phyloP scores from a whole-genome alignment of 2,888 invertebrate genomes.

The Melinaea marsaeus region DNA sequence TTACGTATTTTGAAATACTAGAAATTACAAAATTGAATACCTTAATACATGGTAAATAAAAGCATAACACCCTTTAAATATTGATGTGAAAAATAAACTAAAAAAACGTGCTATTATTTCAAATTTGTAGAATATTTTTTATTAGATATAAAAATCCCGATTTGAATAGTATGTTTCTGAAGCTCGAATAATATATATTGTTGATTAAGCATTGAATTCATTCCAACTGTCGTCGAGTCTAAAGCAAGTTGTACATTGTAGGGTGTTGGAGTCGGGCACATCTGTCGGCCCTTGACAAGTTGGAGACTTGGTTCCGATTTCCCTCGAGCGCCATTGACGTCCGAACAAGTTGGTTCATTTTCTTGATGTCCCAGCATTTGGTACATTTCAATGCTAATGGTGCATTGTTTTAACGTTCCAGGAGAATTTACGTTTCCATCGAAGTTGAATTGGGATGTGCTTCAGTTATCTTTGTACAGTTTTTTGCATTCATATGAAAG shows the following conservation, averaged over 20 bases:
- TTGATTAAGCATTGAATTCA: slow-evolving; percentile 7
- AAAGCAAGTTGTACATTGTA: slow-evolving; percentile 1
- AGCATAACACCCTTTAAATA: too few relatives aligned
- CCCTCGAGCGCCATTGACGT: slow-evolving; percentile 17
- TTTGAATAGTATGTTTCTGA: slow-evolving; percentile 1
- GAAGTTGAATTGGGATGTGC: background rate
- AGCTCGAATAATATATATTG: background rate
- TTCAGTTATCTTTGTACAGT: background rate
- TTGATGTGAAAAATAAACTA: too few relatives aligned
- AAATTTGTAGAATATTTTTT: background rate
- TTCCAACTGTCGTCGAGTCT: slow-evolving; percentile 2
- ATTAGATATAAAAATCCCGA: background rate
- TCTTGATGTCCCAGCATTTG: slow-evolving; percentile 1
- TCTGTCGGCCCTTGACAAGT: slow-evolving; percentile 25
- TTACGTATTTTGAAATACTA: too few relatives aligned
- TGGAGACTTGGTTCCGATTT: slow-evolving; percentile 17
- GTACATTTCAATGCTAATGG: slow-evolving; percentile 4
- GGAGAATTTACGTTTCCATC: background rate
- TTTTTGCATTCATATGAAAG: background rate
- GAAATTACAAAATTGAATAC: too few relatives aligned
- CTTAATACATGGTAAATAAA: too few relatives aligned
- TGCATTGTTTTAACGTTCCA: slow-evolving; percentile 3
- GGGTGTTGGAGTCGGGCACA: slow-evolving; percentile 18
- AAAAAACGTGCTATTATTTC: too few relatives aligned
- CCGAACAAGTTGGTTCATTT: slow-evolving; percentile 6